Evolutionary conservation across 2,113 vertebrate species (phyloP).

Genomic region (Notothenia coriiceps): DNA sequence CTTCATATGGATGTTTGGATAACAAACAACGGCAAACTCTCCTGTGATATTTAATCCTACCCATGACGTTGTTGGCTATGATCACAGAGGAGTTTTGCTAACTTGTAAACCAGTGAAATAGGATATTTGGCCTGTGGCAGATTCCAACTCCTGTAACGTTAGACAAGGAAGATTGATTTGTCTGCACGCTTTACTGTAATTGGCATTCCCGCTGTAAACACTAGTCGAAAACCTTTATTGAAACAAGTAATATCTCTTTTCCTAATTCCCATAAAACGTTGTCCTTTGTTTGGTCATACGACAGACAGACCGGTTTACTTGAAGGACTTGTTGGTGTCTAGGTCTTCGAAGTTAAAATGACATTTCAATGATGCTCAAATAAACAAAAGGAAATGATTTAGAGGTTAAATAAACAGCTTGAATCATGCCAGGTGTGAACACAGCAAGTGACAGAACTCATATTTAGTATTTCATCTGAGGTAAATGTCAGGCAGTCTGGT

Average conservation of each 20-base stretch:
- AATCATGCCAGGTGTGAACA: slow-evolving; percentile 10
- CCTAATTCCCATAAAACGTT: not conserved
- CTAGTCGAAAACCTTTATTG: not conserved
- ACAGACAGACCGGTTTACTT: not conserved
- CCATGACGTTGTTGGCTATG: slow-evolving; percentile 4
- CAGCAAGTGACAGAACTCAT: not conserved
- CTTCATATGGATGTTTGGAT: slow-evolving; percentile 41
- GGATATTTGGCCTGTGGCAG: slow-evolving; percentile 37
- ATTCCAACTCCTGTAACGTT: slow-evolving; percentile 40
- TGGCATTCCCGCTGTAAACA: slow-evolving; percentile 1
- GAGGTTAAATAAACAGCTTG: not conserved
- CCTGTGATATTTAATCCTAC: slow-evolving; percentile 28
- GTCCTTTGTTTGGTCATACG: not conserved
- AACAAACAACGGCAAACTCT: slow-evolving; percentile 16
- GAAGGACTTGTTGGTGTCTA: not conserved
- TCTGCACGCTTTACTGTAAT: slow-evolving; percentile 25
- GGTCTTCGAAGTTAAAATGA: slow-evolving; percentile 1
- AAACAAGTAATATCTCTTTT: not conserved
- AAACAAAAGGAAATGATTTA: not conserved
- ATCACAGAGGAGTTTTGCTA: slow-evolving; percentile 25
- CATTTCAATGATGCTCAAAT: not conserved
- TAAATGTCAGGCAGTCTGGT: slow-evolving; percentile 4
- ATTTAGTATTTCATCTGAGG: slow-evolving; percentile 14
- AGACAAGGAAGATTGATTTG: slow-evolving; percentile 5
- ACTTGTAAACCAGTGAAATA: slow-evolving; percentile 42